Evolutionary conservation across 2,797 vertebrate species (phyloP).

Genomic region (Microcaecilia unicolor): DNA sequence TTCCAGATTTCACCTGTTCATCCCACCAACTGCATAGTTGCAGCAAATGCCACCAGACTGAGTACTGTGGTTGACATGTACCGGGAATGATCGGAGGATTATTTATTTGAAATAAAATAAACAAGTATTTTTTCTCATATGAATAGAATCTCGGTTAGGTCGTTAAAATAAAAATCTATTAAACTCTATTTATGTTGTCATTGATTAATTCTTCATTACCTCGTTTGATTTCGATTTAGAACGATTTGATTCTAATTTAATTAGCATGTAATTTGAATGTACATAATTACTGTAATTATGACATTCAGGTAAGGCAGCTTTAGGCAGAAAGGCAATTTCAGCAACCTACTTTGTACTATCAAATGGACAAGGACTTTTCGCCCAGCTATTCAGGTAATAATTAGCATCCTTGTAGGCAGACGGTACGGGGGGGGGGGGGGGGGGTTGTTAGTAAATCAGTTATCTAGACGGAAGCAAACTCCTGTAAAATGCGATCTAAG

Average conservation of each 20-base stretch:
- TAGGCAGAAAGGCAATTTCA: slow-evolving; percentile 71
- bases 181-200: slow-evolving; percentile 79
- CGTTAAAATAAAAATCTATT: slow-evolving; percentile 69
- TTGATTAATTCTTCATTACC: slow-evolving; percentile 75
- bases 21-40: no score
- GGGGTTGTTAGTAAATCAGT: slow-evolving; percentile 39
- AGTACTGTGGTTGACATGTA: no score
- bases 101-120: slow-evolving; percentile 34
- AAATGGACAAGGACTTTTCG: slow-evolving; percentile 59
- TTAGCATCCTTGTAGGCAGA: slow-evolving; percentile 52
- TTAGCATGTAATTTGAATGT: slow-evolving; percentile 80
- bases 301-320: slow-evolving; percentile 75
- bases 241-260: slow-evolving; percentile 80
- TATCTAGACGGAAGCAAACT: no score
- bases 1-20: no score
- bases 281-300: slow-evolving; percentile 81
- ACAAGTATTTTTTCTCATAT: slow-evolving; percentile 50
- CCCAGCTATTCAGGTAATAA: slow-evolving; percentile 55
- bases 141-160: slow-evolving; percentile 50
- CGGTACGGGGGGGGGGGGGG: slow-evolving; percentile 20
- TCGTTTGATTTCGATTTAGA: slow-evolving; percentile 80
- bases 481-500: no score
- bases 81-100: not conserved
- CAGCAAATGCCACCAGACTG: no score
- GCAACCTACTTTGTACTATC: slow-evolving; percentile 52